These are phyloP conservation scores for Gyps fulvus DNA, from an alignment of 2,113 vertebrate species.

Conservation along the genomic window DNA sequence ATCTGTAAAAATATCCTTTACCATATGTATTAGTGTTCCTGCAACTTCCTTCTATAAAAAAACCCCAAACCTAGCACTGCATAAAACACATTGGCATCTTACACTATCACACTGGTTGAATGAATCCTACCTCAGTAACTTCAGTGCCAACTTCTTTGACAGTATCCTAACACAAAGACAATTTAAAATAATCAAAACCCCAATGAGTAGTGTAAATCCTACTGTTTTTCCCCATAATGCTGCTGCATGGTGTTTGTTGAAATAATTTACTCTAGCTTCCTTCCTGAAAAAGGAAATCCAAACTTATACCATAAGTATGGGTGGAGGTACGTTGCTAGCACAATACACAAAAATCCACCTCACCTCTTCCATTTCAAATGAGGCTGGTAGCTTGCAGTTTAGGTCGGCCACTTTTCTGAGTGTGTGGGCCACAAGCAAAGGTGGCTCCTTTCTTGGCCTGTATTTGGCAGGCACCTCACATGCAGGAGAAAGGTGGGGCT, in stretches of 20 bases:
- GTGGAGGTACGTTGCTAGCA: background rate
- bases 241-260: background rate
- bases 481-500: background rate
- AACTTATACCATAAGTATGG: background rate
- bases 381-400: conserved; percentile 30
- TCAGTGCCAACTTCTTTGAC: background rate
- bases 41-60: background rate
- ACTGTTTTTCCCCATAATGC: background rate
- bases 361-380: conserved; percentile 76
- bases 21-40: background rate
- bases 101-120: background rate
- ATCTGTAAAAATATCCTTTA: conserved; percentile 7
- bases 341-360: background rate
- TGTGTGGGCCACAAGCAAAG: background rate
- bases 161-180: background rate
- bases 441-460: background rate
- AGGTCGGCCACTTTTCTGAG: background rate
- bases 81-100: background rate
- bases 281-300: background rate
- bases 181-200: background rate
- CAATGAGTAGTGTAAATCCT: background rate
- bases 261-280: background rate
- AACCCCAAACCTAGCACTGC: background rate
- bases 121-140: background rate
- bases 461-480: background rate